Evolutionary conservation across 2,888 invertebrate genomes (phyloP), one percentile per base, ranked within the genome.

Genomic region (Mamestra brassicae): DNA sequence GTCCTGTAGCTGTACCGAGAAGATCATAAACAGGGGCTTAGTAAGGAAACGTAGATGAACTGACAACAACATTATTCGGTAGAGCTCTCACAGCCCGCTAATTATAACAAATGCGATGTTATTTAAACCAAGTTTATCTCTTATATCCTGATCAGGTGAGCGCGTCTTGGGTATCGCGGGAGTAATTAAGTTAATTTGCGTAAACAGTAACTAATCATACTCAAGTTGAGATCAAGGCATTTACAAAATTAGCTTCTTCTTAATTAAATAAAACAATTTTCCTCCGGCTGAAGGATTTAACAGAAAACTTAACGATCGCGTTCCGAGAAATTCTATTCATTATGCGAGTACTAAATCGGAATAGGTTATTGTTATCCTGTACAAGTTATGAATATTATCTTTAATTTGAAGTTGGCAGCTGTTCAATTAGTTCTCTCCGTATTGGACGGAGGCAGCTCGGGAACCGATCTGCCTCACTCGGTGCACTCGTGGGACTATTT

Each of bases 191-290:
- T 26, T 63, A 65, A 78, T 66, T 52, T 62, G 42, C 10, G 36
- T 52, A 50, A 67, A 50, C 60, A 69, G 57, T 54, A 58, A 81
- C 62, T 60, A 58, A 75, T 74, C 47, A 81, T 67, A n/a, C 63
- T 76, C 55, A 34, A 58, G 42, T 76, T n/a, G 42, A 67, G 57
- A 70, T 62, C 34, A 54, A 79, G 36, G 36, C 47, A 42, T 66
- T 70, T 42, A 67, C 70, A 17, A 63, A 57, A 76, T 76, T 63
- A 34, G 15, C 26, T 60, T 50, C 52, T 60, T 63, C 47, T 52
- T 65, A 47, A 81, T 80, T 68, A 76, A 67, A 76, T 71, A 76
- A 61, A 54, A 71, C 42, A 64, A 64, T 68, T 71, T 54, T 55
- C 67, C n/a, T 50, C 47, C 38, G 42, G 38, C 36, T 60, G 42